Evolutionary conservation across 2,888 invertebrate species (phyloP).

Genomic region (Sinohyriopsis cumingii): DNA sequence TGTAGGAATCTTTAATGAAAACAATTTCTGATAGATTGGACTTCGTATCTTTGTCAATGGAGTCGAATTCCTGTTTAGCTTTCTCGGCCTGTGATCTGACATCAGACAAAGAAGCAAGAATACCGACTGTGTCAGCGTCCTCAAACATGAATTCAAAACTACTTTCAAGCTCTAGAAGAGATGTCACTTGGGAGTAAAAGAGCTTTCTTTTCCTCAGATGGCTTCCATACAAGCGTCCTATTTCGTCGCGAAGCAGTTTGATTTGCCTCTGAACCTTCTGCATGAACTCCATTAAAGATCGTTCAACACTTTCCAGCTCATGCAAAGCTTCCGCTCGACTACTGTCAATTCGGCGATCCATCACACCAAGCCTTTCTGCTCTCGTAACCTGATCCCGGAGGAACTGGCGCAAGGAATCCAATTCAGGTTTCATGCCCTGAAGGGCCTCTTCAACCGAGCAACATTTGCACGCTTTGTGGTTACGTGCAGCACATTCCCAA

Average conservation of each 20-base stretch:
- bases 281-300: constrained; percentile 8
- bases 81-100: constrained; percentile 7
- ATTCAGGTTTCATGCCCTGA: constrained; percentile 13
- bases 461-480: constrained; percentile 19
- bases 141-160: constrained; percentile 11
- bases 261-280: constrained; percentile 14
- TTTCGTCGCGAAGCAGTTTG: constrained; percentile 8
- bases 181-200: constrained; percentile 20
- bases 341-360: constrained; percentile 19
- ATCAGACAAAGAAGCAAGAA: constrained; percentile 8
- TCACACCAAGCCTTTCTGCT: constrained; percentile 16
- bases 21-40: constrained; percentile 5
- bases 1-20: constrained; percentile 14
- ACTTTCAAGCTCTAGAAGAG: constrained; percentile 18
- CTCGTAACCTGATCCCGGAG: constrained; percentile 12
- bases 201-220: constrained; percentile 18
- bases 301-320: constrained; percentile 11
- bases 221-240: constrained; percentile 10
- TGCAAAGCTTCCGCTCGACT: constrained; percentile 12
- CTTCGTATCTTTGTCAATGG: constrained; percentile 2
- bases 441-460: constrained; percentile 22
- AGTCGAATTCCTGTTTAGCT: constrained; percentile 4
- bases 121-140: constrained; percentile 1
- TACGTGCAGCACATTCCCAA: constrained; percentile 29
- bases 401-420: constrained; percentile 8